Evolutionary conservation across 1,140 invertebrate genomes (phyloP), one percentile per base, ranked within the genome.

Genomic region (Onthophagus taurus): DNA sequence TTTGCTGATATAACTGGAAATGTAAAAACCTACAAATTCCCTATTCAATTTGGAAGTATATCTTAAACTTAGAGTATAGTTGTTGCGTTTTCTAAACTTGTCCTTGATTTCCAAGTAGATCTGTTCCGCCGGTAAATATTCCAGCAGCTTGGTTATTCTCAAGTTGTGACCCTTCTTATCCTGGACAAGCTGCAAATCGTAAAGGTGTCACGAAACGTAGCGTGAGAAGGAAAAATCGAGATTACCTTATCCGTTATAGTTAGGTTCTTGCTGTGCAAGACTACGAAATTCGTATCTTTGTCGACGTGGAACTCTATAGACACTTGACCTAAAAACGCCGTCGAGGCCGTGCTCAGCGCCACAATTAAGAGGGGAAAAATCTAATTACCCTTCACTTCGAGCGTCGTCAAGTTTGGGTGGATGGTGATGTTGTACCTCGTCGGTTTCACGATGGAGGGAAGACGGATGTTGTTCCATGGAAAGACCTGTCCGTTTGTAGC

Each of bases 341-440:
- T 17, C 6, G 12, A 26, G 19, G 1, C 12, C 7, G 21, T 41
- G 23, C 11, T 41, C 18, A 13, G 6, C 24, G 24, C 7, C 24
- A 7, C 7, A 26, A 7, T 5, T 4, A 9, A 13, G 16, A 6
- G 18, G 2, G 11, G 12, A 39, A 30, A n/a, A n/a, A n/a, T n/a
- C n/a, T 30, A 30, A 16, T 68, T 61, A 89, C 87, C 89, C 76
- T 83, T 84, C 30, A 93, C 78, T 64, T 86, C 83, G 33, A 88
- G 75, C 21, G 86, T 90, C 14, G 89, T 92, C 14, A 97, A 69
- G 69, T 97, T 95, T 33, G 93, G 92, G 71, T 95, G 90, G 44
- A 97, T 81, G 58, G 82, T 85, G 17, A 97, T 76, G 57, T 85
- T 84, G 61, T 97, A 97, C 48, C 84, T 77, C 48, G 81, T 71